Conservation (phyloP, 2,797 vertebrate genomes). For the Sebastes cheni region DNA sequence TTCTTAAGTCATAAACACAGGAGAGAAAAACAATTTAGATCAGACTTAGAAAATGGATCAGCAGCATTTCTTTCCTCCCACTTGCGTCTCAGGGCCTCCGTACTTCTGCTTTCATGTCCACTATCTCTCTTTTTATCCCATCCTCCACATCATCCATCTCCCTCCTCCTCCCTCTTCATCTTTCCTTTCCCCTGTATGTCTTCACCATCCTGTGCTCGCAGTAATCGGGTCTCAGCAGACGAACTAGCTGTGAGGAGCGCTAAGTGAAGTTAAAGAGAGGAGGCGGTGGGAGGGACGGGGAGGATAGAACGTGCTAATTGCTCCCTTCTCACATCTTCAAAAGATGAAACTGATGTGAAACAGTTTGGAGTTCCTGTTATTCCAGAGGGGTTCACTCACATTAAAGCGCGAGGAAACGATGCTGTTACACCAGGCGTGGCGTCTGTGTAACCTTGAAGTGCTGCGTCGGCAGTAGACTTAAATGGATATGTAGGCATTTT, state of each 20-base stretch:
- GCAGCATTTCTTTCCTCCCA: not conserved
- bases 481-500: not conserved
- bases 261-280: constrained; percentile 44
- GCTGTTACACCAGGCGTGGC: not conserved
- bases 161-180: not conserved
- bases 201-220: constrained; percentile 11
- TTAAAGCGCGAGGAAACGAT: not conserved
- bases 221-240: constrained; percentile 34
- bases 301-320: constrained; percentile 30
- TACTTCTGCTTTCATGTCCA: not conserved
- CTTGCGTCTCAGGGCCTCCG: not conserved
- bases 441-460: not conserved
- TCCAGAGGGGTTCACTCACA: constrained; percentile 15
- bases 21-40: not conserved
- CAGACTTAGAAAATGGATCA: not conserved
- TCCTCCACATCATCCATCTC: not conserved
- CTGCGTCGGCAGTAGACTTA: not conserved
- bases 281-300: not conserved
- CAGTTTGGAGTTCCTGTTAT: constrained; percentile 13
- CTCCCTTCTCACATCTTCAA: constrained; percentile 33
- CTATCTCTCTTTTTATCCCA: not conserved
- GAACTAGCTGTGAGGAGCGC: constrained; percentile 16
- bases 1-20: too few species aligned
- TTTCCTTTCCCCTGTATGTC: not conserved
- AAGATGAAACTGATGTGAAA: constrained; percentile 20